Percentiles rank a stretch among this genome's conserved stretches.
Conservation (phyloP, 2,797 vertebrate species). For the Triplophysa bombifrons region DNA sequence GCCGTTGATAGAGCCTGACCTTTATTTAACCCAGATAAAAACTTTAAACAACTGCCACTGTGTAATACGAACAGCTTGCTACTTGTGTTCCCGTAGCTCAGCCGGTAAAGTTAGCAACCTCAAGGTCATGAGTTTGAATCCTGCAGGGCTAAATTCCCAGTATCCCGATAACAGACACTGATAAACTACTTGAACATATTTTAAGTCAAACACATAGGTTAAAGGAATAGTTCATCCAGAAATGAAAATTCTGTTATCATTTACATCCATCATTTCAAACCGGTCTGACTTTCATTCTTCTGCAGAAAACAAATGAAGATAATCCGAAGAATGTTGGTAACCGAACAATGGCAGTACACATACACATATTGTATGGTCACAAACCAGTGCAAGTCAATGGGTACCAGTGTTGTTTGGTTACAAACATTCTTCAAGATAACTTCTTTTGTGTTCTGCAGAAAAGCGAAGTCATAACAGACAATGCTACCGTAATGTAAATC, state of each 20-base stretch:
- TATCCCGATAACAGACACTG: background rate
- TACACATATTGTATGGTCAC: too few relatives aligned
- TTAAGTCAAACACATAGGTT: background rate
- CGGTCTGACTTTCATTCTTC: too few relatives aligned
- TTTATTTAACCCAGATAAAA: background rate
- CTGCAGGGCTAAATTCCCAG: background rate
- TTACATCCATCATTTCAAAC: too few relatives aligned
- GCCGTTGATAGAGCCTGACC: background rate
- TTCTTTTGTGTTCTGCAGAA: too few relatives aligned
- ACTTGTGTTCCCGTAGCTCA: background rate
- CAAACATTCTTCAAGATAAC: too few relatives aligned
- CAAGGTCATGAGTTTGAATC: slow-evolving; percentile 1
- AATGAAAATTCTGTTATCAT: too few relatives aligned
- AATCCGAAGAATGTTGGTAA: too few relatives aligned
- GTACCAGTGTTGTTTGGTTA: too few relatives aligned
- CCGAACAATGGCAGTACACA: too few relatives aligned
- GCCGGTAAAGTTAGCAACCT: background rate
- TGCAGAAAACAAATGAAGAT: background rate
- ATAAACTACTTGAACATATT: background rate
- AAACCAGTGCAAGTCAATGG: too few relatives aligned
- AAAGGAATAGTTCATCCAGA: too few relatives aligned
- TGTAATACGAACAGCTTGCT: background rate
- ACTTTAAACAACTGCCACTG: slow-evolving; percentile 6
- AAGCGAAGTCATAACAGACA: background rate
- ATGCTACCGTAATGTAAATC: background rate